Evolutionary conservation across 2,113 vertebrate genomes (phyloP), one percentile per base, ranked within the genome.

Genomic region (Poecilia latipinna): DNA sequence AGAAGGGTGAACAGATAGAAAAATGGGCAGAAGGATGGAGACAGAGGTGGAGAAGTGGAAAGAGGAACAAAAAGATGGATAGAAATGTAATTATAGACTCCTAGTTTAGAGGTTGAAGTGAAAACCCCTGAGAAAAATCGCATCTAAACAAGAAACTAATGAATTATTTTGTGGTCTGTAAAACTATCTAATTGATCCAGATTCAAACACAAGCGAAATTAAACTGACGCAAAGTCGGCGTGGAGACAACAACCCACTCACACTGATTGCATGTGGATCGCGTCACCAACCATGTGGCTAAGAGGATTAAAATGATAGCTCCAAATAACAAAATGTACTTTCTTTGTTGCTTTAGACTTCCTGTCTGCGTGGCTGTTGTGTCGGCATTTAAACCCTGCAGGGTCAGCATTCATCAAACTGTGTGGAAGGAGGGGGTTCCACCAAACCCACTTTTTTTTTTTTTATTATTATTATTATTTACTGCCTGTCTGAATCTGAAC

Each of bases 271-370:
- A 72, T 79, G 64, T 80, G 73, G 81, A 77, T 65, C 54, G 17
- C 63, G 83, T 75, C 39, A 37, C 39, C 13, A 28, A 78, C 70
- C 61, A 60, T 37, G 60, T 54, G 65, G 76, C 60, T 90, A 91
- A 93, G 85, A 88, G 72, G 92, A 92, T 93, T 91, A 90, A 28
- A 75, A 75, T 64, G 67, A 78, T 26, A 48, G 72, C 24, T 24
- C 15, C 26, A 61, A 3, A 70, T 26, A 65, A 2, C 0, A 22
- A 3, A 42, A 74, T 70, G 35, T 29, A 62, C 17, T 28, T n/a
- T 62, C 33, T 0, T 8, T 2, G 39, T 39, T 12, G 39, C 32
- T 65, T n/a, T 28, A 2, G 15, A 54, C 69, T 0, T 67, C n/a
- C 37, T 10, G 29, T 32, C 61, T 15, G 22, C 0, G 19, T 31